Evolutionary conservation across 2,797 vertebrate species (phyloP).

Genomic region (Pseudopleuronectes americanus): DNA sequence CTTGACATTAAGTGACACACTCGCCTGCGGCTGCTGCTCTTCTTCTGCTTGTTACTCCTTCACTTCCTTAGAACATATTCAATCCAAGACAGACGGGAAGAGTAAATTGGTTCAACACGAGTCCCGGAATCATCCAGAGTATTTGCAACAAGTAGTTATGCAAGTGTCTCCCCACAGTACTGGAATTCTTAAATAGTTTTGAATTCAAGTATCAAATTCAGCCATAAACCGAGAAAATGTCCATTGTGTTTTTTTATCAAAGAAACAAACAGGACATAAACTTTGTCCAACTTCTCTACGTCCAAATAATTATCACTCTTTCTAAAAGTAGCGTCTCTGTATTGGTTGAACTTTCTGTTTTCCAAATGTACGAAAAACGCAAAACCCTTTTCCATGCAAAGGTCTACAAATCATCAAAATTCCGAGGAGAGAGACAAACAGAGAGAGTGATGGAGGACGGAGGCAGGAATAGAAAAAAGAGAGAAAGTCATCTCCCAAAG

Average conservation of each 20-base stretch:
- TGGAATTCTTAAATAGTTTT: not conserved
- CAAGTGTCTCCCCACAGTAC: not conserved
- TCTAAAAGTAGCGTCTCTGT: no score
- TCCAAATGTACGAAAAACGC: not conserved
- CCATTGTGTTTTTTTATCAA: no score
- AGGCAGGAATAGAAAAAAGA: not conserved
- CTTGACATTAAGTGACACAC: constrained; percentile 30
- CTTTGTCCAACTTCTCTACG: no score
- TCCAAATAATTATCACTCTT: no score
- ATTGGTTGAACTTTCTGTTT: not conserved
- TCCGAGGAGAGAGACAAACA: constrained; percentile 11
- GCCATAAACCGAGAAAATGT: no score
- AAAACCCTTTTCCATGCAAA: not conserved
- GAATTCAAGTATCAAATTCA: not conserved
- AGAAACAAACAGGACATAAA: no score
- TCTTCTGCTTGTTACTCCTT: not conserved
- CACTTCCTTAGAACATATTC: no score
- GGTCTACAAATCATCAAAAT: not conserved
- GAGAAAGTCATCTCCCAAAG: constrained; percentile 28
- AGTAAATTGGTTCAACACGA: not conserved
- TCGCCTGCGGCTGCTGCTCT: constrained; percentile 12
- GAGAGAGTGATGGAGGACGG: not conserved
- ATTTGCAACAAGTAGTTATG: not conserved
- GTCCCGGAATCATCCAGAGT: not conserved
- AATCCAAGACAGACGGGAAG: not conserved